Percentiles rank a stretch among this genome's conserved stretches.
These are phyloP conservation scores for Brachionus angularis DNA, from an alignment of 1,140 invertebrate species.

Conservation along the genomic window DNA sequence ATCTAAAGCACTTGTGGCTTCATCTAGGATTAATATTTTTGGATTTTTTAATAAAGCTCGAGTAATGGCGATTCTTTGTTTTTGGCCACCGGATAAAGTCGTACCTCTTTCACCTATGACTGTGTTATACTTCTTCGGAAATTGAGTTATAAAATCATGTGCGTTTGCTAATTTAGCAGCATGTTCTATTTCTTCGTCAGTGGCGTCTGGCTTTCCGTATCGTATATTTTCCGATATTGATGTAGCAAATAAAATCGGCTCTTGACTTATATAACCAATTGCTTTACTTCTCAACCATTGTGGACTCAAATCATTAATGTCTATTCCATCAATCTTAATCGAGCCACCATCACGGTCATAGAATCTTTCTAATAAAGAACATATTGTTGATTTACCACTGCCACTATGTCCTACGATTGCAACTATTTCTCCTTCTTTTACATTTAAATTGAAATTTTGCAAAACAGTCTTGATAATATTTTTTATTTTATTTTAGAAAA, in stretches of 20 bases:
- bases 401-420: slow-evolving; percentile 57
- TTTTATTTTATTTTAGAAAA: not conserved
- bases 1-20: slow-evolving; percentile 84
- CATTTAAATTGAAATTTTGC: slow-evolving; percentile 29
- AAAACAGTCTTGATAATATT: slow-evolving; percentile 30
- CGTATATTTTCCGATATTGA: slow-evolving; percentile 87
- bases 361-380: slow-evolving; percentile 70
- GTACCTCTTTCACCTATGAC: slow-evolving; percentile 80
- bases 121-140: slow-evolving; percentile 79
- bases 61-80: slow-evolving; percentile 83
- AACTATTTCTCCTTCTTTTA: slow-evolving; percentile 37
- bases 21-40: slow-evolving; percentile 76
- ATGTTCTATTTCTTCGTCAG: slow-evolving; percentile 65
- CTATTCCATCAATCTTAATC: slow-evolving; percentile 56
- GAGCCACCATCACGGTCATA: slow-evolving; percentile 72
- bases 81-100: slow-evolving; percentile 83
- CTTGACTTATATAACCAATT: slow-evolving; percentile 84
- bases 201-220: slow-evolving; percentile 69
- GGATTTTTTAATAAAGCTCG: slow-evolving; percentile 81
- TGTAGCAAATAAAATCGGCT: slow-evolving; percentile 84
- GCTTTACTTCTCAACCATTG: slow-evolving; percentile 67
- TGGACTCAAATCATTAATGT: slow-evolving; percentile 62
- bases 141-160: slow-evolving; percentile 76
- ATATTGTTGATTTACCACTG: slow-evolving; percentile 77
- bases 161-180: slow-evolving; percentile 84